Evolutionary conservation across 1,140 invertebrate species (phyloP).

Genomic region (Hypsibius dujardini): DNA sequence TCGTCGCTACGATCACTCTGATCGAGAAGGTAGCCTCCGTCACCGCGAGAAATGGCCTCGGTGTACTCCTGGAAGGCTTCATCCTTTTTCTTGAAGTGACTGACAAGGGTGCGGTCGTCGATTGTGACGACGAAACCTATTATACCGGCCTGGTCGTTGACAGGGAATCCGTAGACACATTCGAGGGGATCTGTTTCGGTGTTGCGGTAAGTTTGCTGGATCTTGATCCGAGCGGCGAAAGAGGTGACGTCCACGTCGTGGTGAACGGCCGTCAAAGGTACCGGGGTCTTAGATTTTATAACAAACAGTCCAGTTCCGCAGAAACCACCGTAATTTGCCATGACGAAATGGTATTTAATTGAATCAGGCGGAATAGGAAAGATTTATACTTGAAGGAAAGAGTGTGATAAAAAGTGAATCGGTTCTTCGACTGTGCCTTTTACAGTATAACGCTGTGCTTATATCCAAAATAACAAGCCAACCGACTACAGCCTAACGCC

Average conservation of each 20-base stretch:
- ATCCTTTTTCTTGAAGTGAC: not conserved
- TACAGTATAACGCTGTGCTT: no score
- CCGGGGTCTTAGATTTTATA: not conserved
- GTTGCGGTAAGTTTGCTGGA: not conserved
- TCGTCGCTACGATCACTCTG: conserved; percentile 4
- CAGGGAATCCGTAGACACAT: not conserved
- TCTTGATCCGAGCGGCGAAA: not conserved
- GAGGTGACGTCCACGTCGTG: not conserved
- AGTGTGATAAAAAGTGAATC: no score
- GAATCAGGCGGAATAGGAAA: no score
- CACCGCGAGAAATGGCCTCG: not conserved
- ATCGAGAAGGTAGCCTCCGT: conserved; percentile 1
- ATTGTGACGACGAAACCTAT: not conserved
- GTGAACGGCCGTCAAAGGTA: not conserved
- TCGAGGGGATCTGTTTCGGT: not conserved
- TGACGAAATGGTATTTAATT: no score
- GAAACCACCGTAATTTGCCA: not conserved
- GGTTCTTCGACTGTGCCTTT: no score
- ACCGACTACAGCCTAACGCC: no score
- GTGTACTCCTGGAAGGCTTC: conserved; percentile 9
- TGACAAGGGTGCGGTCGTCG: not conserved
- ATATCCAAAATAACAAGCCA: no score
- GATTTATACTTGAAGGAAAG: no score
- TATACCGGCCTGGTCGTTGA: not conserved
- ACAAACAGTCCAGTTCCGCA: not conserved